Percentiles rank a stretch among this genome's conserved stretches.
Evolutionary conservation across 92 coral and sea anemone species (phyloP).

Genomic region (Virgularia gustaviana): DNA sequence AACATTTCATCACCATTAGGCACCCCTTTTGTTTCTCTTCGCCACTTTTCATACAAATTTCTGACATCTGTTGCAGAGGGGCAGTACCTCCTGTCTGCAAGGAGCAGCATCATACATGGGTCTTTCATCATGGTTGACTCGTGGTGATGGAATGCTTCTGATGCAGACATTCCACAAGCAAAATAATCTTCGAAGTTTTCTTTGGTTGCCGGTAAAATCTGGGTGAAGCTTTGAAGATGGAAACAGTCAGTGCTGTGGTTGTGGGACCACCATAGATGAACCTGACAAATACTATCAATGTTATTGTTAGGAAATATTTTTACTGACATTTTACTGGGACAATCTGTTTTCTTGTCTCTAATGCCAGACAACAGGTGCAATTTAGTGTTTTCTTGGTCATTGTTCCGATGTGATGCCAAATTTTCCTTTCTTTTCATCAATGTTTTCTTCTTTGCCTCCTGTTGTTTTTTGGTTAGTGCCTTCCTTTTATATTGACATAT

Average conservation of each 20-base stretch:
- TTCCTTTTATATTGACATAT: constrained; percentile 56
- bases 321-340: constrained; percentile 42
- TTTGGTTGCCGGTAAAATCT: constrained; percentile 46
- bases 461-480: constrained; percentile 33
- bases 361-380: constrained; percentile 46
- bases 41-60: constrained; percentile 49
- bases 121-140: constrained; percentile 25
- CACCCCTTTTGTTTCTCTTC: constrained; percentile 43
- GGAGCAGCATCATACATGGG: constrained; percentile 2
- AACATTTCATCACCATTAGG: constrained; percentile 54
- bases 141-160: constrained; percentile 45
- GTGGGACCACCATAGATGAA: constrained; percentile 47
- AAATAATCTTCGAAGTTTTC: constrained; percentile 42
- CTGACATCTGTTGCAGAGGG: constrained; percentile 38
- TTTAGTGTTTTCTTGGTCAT: constrained; percentile 1
- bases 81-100: constrained; percentile 44
- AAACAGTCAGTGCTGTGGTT: constrained; percentile 44
- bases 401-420: constrained; percentile 33
- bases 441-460: constrained; percentile 8
- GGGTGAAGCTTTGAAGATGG: constrained; percentile 19
- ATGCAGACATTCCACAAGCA: constrained; percentile 32
- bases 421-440: constrained; percentile 19
- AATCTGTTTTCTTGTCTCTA: constrained; percentile 42
- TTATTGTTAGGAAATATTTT: constrained; percentile 38
- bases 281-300: constrained; percentile 40